Conservation (phyloP, 1,140 invertebrate genomes). For the Bombus vancouverensis region DNA sequence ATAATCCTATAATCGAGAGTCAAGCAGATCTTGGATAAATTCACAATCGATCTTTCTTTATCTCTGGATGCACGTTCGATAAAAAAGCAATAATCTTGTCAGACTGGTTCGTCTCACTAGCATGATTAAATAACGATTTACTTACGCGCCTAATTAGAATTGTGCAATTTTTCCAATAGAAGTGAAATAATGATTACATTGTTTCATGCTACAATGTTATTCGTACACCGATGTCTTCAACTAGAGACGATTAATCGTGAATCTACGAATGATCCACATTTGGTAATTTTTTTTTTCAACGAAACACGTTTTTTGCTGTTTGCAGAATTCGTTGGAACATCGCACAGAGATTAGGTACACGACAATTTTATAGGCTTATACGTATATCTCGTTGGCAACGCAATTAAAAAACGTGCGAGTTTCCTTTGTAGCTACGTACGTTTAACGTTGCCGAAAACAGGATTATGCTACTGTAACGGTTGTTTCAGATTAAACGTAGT, state of each 20-base stretch:
- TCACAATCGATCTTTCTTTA: neutral
- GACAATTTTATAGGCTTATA: too few species aligned
- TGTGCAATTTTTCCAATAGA: neutral
- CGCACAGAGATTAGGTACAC: too few species aligned
- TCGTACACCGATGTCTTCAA: neutral
- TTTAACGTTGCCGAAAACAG: neutral
- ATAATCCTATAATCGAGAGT: conserved; percentile 15
- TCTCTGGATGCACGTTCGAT: neutral
- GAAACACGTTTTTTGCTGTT: too few species aligned
- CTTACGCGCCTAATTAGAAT: neutral
- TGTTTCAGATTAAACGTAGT: neutral
- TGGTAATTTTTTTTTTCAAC: neutral
- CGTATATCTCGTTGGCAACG: neutral
- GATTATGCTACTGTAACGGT: neutral
- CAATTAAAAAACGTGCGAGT: neutral
- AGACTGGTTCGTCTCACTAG: neutral
- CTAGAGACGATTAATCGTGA: fast-evolving
- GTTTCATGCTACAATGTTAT: neutral
- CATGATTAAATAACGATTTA: neutral
- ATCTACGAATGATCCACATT: neutral
- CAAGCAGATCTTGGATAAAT: neutral
- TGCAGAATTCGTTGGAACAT: too few species aligned
- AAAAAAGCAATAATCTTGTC: neutral
- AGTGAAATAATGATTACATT: neutral
- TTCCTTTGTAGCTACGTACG: fast-evolving